Evolutionary conservation across 2,888 invertebrate species (phyloP).

Genomic region (Emesis russula): DNA sequence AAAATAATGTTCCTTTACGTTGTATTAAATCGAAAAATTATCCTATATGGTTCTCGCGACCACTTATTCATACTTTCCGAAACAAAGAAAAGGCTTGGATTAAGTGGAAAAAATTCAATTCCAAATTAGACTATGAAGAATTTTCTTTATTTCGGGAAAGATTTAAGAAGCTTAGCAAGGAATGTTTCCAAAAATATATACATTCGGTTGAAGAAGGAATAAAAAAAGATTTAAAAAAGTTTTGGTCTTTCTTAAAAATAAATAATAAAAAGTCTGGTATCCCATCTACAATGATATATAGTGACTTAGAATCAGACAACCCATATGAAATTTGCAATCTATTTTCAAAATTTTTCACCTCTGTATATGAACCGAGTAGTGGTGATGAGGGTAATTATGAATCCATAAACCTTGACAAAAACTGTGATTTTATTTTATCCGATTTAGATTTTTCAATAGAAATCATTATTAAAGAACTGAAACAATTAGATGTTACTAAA

Average conservation of each 20-base stretch:
- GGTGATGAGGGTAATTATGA: not conserved
- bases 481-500: conserved; percentile 16
- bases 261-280: not conserved
- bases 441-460: not conserved
- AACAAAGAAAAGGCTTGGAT: conserved; percentile 10
- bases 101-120: conserved; percentile 19
- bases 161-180: not conserved
- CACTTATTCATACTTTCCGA: not conserved
- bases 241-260: conserved; percentile 24
- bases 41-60: conserved; percentile 8
- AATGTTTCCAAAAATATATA: conserved; percentile 17
- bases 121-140: not conserved
- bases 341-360: conserved; percentile 14
- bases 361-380: conserved; percentile 11
- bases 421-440: not conserved
- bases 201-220: not conserved
- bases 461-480: not conserved
- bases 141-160: conserved; percentile 18
- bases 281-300: not conserved
- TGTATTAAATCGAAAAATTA: not conserved
- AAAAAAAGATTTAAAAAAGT: conserved; percentile 15
- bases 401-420: not conserved
- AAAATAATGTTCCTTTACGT: conserved; percentile 8
- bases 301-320: not conserved
- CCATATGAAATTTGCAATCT: not conserved